phyloP scores from a whole-genome alignment of 2,113 vertebrate species.

The Grammomys dolichurus region DNA sequence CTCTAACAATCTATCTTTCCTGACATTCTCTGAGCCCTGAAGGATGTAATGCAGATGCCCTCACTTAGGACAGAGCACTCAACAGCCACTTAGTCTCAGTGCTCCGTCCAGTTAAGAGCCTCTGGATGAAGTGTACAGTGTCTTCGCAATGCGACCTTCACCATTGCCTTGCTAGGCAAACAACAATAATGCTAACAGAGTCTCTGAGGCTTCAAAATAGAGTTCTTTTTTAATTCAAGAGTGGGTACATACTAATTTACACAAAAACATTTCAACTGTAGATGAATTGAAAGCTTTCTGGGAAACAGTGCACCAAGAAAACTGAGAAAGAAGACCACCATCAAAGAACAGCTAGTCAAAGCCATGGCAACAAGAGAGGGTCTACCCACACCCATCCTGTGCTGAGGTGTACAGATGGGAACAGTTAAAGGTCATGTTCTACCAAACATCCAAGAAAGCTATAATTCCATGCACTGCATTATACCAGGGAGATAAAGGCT shows the following conservation, averaged over 20 bases:
- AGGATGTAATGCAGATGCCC: not conserved
- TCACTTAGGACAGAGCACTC: not conserved
- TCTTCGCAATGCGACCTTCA: not conserved
- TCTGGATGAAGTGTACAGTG: too few species aligned
- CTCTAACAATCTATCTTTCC: not conserved
- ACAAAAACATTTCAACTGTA: constrained; percentile 2
- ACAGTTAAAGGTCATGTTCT: not conserved
- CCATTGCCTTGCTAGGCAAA: not conserved
- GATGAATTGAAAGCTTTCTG: constrained; percentile 15
- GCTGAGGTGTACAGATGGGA: not conserved
- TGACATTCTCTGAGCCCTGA: not conserved
- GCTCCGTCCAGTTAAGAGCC: not conserved
- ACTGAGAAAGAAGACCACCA: not conserved
- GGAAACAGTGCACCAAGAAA: constrained; percentile 14
- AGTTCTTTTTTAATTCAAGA: constrained; percentile 42
- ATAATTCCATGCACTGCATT: not conserved
- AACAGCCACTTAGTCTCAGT: not conserved
- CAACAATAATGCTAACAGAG: not conserved
- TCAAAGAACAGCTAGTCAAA: not conserved
- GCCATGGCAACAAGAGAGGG: not conserved
- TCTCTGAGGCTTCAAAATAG: not conserved
- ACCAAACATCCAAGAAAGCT: not conserved
- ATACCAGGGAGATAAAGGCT: not conserved
- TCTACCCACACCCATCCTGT: not conserved
- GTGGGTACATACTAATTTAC: constrained; percentile 7